A percentile compares a stretch with the other conserved stretches of the same genome.
Conservation (phyloP, 2,797 vertebrate species). For the Hephaestus fuliginosus region DNA sequence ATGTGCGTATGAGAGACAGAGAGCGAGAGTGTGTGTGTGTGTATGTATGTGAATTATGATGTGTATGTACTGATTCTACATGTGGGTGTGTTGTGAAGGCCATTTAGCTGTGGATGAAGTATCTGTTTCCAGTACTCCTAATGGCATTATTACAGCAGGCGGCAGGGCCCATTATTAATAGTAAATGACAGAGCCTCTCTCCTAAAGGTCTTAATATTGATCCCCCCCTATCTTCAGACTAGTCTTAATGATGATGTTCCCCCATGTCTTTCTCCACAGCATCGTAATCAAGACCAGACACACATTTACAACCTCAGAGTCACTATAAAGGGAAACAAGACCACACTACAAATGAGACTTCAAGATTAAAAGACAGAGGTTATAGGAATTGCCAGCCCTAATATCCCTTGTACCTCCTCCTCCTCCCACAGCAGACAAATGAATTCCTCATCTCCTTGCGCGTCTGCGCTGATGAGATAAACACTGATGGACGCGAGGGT, state of each 20-base stretch:
- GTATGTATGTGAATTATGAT: conserved; percentile 26
- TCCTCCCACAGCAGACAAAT: conserved; percentile 46
- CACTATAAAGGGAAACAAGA: conserved; percentile 58
- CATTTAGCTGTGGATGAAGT: conserved; percentile 57
- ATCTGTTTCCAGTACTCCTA: conserved; percentile 62
- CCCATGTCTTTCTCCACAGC: conserved; percentile 60
- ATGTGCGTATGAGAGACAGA: neutral
- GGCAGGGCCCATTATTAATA: conserved; percentile 72
- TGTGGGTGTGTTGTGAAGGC: conserved; percentile 29
- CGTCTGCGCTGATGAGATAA: conserved; percentile 53
- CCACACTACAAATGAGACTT: conserved; percentile 49
- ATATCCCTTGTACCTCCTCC: conserved; percentile 28
- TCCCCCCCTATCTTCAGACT: conserved; percentile 59
- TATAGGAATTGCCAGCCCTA: conserved; percentile 50
- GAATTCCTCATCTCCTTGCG: conserved; percentile 35
- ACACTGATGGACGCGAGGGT: conserved; percentile 29
- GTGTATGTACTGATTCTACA: conserved; percentile 33
- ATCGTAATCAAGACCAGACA: conserved; percentile 68
- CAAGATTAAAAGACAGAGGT: conserved; percentile 48
- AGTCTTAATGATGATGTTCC: conserved; percentile 74
- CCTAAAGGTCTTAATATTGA: conserved; percentile 82
- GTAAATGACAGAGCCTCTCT: conserved; percentile 72
- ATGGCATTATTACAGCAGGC: conserved; percentile 71
- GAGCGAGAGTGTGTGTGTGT: neutral
- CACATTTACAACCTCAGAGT: conserved; percentile 68